A percentile compares a stretch with the other conserved stretches of the same genome.
phyloP scores from a whole-genome alignment of 1,140 invertebrate genomes.

The Bombus consobrinus region DNA sequence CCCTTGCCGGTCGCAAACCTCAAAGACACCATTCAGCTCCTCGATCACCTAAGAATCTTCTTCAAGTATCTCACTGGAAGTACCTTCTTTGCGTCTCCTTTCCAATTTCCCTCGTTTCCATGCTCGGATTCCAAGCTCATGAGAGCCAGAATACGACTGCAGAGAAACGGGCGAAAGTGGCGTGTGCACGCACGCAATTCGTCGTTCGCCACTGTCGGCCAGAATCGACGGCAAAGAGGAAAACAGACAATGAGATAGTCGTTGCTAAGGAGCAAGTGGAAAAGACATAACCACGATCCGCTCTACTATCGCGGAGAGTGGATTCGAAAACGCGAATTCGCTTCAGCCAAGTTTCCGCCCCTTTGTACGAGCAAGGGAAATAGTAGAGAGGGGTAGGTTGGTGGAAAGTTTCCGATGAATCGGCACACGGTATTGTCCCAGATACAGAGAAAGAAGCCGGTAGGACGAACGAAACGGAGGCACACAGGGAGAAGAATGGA shows the following conservation, averaged over 20 bases:
- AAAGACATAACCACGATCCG: not conserved
- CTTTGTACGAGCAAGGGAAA: conserved; percentile 28
- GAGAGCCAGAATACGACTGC: not conserved
- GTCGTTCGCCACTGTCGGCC: not conserved
- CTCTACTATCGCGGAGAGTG: not conserved
- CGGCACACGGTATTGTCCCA: conserved; percentile 56
- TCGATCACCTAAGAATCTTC: not conserved
- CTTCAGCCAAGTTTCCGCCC: conserved; percentile 31
- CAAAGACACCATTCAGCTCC: no score
- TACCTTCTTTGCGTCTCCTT: not conserved
- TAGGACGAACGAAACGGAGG: conserved; percentile 28
- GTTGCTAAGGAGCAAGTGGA: not conserved
- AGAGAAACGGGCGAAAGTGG: conserved; percentile 1
- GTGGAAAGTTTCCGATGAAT: conserved; percentile 47
- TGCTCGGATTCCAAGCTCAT: not conserved
- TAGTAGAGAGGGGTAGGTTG: not conserved
- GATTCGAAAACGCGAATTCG: conserved; percentile 48
- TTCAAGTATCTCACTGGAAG: not conserved
- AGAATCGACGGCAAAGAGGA: no score
- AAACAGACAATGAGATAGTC: not conserved
- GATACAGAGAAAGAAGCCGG: conserved; percentile 43
- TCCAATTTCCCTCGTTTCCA: not conserved
- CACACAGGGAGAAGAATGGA: not conserved
- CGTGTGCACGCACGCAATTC: not conserved
- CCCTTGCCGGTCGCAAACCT: no score